Evolutionary conservation across 2,797 vertebrate genomes (phyloP).

Genomic region (Leontopithecus rosalia): DNA sequence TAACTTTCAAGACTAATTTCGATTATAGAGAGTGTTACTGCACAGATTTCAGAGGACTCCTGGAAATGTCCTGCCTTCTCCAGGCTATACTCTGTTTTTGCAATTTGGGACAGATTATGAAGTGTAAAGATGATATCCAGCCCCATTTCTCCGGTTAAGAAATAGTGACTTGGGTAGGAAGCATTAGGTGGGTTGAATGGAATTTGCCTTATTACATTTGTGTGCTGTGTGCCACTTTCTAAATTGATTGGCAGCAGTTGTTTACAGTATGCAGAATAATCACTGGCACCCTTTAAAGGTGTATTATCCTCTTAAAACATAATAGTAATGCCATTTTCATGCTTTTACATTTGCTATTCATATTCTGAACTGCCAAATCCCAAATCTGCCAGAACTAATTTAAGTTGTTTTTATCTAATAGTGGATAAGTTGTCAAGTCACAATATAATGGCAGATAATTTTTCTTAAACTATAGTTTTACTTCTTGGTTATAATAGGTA

Average conservation of each 20-base stretch:
- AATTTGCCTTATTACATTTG: conserved; percentile 74
- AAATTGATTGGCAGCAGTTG: conserved; percentile 84
- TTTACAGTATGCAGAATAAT: conserved; percentile 86
- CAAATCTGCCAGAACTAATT: conserved; percentile 84
- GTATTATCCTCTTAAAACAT: conserved; percentile 88
- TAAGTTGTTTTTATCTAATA: conserved; percentile 83
- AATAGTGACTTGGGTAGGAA: conserved; percentile 75
- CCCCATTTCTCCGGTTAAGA: conserved; percentile 58
- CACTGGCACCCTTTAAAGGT: conserved; percentile 85
- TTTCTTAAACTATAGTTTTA: conserved; percentile 77
- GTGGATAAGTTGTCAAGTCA: conserved; percentile 82
- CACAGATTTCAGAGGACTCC: conserved; percentile 66
- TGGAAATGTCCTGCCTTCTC: conserved; percentile 50
- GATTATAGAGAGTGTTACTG: conserved; percentile 65
- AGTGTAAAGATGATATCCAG: conserved; percentile 58
- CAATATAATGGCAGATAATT: conserved; percentile 74
- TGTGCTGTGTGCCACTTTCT: conserved; percentile 74
- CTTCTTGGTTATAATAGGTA: conserved; percentile 73
- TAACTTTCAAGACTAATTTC: conserved; percentile 56
- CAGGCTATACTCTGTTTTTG: conserved; percentile 11
- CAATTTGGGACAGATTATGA: conserved; percentile 67
- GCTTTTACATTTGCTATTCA: conserved; percentile 89
- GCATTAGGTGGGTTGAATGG: conserved; percentile 68
- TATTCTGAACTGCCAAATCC: conserved; percentile 86
- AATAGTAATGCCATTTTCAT: conserved; percentile 87